Percentiles rank a stretch among this genome's conserved stretches.
Conservation (phyloP, 2,113 vertebrate genomes). For the Carollia perspicillata region DNA sequence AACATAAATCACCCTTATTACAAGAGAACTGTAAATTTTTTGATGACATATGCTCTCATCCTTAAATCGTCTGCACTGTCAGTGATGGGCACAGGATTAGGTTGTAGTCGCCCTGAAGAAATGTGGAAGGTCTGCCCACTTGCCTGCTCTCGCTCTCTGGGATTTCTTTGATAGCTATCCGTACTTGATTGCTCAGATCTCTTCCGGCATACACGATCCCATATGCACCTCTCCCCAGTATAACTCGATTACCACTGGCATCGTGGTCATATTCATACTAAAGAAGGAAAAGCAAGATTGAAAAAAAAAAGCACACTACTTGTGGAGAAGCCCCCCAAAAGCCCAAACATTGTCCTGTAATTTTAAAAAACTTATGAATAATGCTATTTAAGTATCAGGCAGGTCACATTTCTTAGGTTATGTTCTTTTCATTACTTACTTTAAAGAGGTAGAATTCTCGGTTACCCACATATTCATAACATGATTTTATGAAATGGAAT, state of each 20-base stretch:
- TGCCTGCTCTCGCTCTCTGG: slow-evolving; percentile 85
- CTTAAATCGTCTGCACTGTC: neutral
- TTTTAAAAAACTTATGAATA: slow-evolving; percentile 6
- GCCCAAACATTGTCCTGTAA: neutral
- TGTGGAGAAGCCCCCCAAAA: neutral
- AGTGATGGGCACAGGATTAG: neutral
- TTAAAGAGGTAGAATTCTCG: neutral
- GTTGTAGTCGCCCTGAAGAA: neutral
- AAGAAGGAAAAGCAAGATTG: slow-evolving; percentile 43
- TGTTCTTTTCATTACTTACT: neutral
- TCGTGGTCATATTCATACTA: slow-evolving; percentile 88
- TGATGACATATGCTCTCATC: neutral
- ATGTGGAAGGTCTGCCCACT: slow-evolving; percentile 23
- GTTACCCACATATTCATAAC: neutral
- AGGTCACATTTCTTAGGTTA: neutral
- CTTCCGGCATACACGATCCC: slow-evolving; percentile 87
- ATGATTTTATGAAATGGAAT: slow-evolving; percentile 24
- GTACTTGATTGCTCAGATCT: slow-evolving; percentile 86
- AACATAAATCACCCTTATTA: neutral
- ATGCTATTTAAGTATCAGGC: neutral
- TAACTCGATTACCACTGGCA: slow-evolving; percentile 81
- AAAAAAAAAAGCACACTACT: neutral
- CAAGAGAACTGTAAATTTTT: neutral
- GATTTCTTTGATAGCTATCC: slow-evolving; percentile 90
- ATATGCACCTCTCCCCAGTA: slow-evolving; percentile 86